A percentile compares a stretch with the other conserved stretches of the same genome.
Conservation (phyloP, 2,888 invertebrate species). For the Pterobdella sp. region DNA sequence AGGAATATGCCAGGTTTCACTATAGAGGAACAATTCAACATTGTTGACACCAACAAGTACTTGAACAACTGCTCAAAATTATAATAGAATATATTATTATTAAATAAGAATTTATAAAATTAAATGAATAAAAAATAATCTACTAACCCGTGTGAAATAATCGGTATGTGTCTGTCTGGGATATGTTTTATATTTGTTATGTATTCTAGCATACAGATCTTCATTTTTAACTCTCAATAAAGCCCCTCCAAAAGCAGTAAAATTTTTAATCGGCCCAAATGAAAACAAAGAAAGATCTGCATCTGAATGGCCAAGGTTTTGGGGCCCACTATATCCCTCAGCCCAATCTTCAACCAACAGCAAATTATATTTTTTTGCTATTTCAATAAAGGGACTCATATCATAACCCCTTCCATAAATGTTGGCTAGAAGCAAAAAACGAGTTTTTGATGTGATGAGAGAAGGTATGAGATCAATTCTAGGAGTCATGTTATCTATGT, state of each 20-base stretch:
- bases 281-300: slow-evolving; percentile 49
- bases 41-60: slow-evolving; percentile 42
- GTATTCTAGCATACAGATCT: slow-evolving; percentile 43
- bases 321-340: slow-evolving; percentile 47
- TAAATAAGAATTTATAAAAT: neutral
- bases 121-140: neutral
- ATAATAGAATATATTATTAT: neutral
- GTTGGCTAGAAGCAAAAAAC: slow-evolving; percentile 49
- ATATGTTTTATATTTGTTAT: slow-evolving; percentile 39
- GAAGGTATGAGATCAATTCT: slow-evolving; percentile 44
- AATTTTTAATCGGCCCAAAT: slow-evolving; percentile 50
- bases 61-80: slow-evolving; percentile 39
- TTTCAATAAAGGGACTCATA: slow-evolving; percentile 44
- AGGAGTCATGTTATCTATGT: slow-evolving; percentile 47
- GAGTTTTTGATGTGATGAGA: slow-evolving; percentile 46
- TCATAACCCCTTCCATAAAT: slow-evolving; percentile 47
- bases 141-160: slow-evolving; percentile 45
- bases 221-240: slow-evolving; percentile 46
- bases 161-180: slow-evolving; percentile 41
- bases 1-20: slow-evolving; percentile 41
- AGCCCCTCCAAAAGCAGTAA: slow-evolving; percentile 49
- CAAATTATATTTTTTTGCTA: slow-evolving; percentile 43
- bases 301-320: slow-evolving; percentile 44
- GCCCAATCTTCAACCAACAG: slow-evolving; percentile 50
- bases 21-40: slow-evolving; percentile 43